A percentile compares a stretch with the other conserved stretches of the same genome.
phyloP scores from a whole-genome alignment of 2,888 invertebrate species.

The Octonoba sinensis region DNA sequence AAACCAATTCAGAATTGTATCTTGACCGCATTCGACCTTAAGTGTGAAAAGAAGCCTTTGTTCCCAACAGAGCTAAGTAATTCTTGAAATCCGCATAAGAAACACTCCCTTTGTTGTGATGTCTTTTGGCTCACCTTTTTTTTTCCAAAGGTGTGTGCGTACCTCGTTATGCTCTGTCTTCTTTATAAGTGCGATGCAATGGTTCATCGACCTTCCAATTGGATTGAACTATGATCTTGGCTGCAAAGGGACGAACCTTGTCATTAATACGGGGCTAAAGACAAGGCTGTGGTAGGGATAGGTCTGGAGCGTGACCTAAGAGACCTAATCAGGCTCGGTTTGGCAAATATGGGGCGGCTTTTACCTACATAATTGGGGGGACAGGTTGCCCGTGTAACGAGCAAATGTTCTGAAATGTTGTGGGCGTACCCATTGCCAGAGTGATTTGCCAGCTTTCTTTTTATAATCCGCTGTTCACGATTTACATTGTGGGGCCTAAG shows the following conservation, averaged over 20 bases:
- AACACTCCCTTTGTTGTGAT: conserved; percentile 20
- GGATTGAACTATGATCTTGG: conserved; percentile 53
- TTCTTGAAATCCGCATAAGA: conserved; percentile 1
- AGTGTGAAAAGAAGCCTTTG: too few species aligned
- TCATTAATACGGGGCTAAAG: conserved; percentile 45
- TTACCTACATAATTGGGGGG: conserved; percentile 28
- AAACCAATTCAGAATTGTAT: too few species aligned
- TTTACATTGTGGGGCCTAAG: too few species aligned
- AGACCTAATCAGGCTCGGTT: conserved; percentile 41
- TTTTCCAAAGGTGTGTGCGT: conserved; percentile 24
- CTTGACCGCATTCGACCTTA: too few species aligned
- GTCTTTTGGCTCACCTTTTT: conserved; percentile 7
- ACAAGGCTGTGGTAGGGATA: neutral
- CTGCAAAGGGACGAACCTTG: conserved; percentile 30
- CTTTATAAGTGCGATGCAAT: conserved; percentile 9
- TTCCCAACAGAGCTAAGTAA: too few species aligned
- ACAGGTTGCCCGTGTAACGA: neutral
- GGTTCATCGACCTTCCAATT: conserved; percentile 50
- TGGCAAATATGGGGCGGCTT: conserved; percentile 43
- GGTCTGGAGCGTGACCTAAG: conserved; percentile 28
- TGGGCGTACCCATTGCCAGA: neutral
- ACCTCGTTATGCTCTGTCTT: conserved; percentile 20
- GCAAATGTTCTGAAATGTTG: neutral
- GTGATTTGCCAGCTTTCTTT: conserved; percentile 6
- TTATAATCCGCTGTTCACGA: conserved; percentile 1